These are phyloP conservation scores for Astyanax mexicanus DNA, from an alignment of 2,797 vertebrate species.

Conservation along the genomic window DNA sequence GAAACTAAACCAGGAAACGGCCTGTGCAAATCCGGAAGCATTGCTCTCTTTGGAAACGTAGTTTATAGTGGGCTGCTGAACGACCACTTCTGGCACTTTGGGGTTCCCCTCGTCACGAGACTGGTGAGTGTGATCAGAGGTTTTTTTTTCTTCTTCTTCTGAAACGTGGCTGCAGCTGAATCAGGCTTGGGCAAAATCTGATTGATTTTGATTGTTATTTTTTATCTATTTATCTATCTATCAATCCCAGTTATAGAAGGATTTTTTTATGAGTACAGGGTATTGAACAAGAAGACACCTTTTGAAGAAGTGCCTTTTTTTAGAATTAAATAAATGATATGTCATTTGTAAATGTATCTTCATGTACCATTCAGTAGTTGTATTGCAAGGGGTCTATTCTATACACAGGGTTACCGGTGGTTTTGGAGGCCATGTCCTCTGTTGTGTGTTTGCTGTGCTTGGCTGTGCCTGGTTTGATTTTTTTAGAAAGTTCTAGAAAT, in stretches of 20 bases:
- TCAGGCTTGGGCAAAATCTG: background rate
- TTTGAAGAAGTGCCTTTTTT: too few relatives aligned
- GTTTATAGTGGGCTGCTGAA: conserved; percentile 77
- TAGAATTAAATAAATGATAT: too few relatives aligned
- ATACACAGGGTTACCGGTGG: background rate
- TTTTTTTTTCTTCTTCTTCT: background rate
- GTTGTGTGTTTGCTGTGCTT: background rate
- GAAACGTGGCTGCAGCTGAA: conserved; percentile 11
- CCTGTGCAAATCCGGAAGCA: conserved; percentile 78
- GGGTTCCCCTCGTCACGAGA: conserved; percentile 77
- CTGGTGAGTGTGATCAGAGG: conserved; percentile 72
- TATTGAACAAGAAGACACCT: too few relatives aligned
- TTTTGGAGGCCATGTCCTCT: background rate
- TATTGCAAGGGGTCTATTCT: background rate
- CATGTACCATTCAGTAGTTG: too few relatives aligned
- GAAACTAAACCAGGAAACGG: conserved; percentile 79
- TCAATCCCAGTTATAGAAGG: too few relatives aligned
- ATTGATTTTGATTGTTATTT: too few relatives aligned
- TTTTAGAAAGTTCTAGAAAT: conserved; percentile 3
- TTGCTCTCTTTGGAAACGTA: conserved; percentile 80
- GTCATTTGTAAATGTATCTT: too few relatives aligned
- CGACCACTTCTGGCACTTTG: conserved; percentile 79
- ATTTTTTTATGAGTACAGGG: too few relatives aligned
- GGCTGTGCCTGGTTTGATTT: background rate
- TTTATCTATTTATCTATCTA: too few relatives aligned